phyloP scores from a whole-genome alignment of 2,113 vertebrate genomes.

The Anolis sagrei region DNA sequence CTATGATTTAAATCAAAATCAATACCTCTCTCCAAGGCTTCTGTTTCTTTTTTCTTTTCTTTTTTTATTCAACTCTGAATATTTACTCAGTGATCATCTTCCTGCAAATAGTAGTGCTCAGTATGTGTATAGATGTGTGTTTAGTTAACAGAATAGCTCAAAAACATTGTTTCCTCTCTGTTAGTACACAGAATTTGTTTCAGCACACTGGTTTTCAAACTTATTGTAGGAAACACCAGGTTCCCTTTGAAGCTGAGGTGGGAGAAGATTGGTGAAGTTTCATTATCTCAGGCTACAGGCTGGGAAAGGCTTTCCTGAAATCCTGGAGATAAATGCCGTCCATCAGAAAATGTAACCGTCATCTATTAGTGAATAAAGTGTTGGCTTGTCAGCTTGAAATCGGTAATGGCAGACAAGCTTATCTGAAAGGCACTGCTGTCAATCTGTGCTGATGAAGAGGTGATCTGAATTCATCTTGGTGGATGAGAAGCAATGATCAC shows the following conservation, averaged over 20 bases:
- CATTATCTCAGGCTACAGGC: background rate
- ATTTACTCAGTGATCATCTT: slow-evolving; percentile 9
- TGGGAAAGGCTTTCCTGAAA: background rate
- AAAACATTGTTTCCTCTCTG: background rate
- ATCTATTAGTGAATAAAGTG: background rate
- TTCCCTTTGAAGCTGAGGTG: background rate
- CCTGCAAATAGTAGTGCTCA: slow-evolving; percentile 33
- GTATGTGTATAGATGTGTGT: background rate
- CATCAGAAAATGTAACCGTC: background rate
- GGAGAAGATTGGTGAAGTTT: background rate
- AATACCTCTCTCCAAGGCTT: slow-evolving; percentile 43
- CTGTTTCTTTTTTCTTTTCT: slow-evolving; percentile 39
- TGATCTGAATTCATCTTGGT: background rate
- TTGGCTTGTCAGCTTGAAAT: background rate
- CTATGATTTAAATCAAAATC: slow-evolving; percentile 50
- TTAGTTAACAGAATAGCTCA: background rate
- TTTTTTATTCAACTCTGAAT: slow-evolving; percentile 7
- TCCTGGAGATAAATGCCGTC: background rate
- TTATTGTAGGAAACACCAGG: background rate
- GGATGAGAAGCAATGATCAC: background rate
- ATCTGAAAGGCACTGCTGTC: background rate
- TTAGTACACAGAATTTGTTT: background rate
- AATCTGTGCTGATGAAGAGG: background rate
- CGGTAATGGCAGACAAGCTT: background rate
- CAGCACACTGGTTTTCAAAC: background rate